Conservation (phyloP, 2,113 vertebrate genomes). For the Aptenodytes forsteri region DNA sequence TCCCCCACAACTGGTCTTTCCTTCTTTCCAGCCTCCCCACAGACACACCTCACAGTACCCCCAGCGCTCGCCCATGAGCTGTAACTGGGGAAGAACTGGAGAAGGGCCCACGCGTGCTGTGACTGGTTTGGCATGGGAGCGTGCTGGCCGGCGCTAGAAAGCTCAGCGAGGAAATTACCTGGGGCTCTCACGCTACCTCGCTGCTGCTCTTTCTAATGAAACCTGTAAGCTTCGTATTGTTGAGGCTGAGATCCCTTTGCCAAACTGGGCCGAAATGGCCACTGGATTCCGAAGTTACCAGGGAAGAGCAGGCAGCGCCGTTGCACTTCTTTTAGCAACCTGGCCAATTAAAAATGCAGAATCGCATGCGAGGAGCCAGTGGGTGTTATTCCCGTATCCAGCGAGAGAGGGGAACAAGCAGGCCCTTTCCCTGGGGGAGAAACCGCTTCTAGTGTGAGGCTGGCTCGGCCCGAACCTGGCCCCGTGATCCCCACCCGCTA, state of each 20-base stretch:
- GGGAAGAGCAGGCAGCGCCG: not conserved
- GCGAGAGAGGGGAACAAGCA: fast-evolving
- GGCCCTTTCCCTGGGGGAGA: not conserved
- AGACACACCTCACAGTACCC: not conserved
- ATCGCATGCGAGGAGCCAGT: not conserved
- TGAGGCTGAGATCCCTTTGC: not conserved
- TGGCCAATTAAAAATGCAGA: not conserved
- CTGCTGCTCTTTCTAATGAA: not conserved
- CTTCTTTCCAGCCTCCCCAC: not conserved
- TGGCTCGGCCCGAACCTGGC: fast-evolving
- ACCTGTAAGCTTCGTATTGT: fast-evolving
- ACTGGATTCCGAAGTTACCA: not conserved
- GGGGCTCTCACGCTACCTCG: not conserved
- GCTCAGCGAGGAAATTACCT: fast-evolving
- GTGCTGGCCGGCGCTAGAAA: not conserved
- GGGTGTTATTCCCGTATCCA: not conserved
- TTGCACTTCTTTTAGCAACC: not conserved
- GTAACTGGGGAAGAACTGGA: not conserved
- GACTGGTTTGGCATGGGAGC: not conserved
- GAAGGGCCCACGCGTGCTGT: not conserved
- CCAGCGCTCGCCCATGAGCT: not conserved
- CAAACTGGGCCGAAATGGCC: not conserved
- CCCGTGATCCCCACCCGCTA: not conserved
- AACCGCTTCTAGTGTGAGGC: not conserved
- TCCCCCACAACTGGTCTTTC: not conserved